Conservation (phyloP, 2,888 invertebrate species). For the Melinaea marsaeus region DNA sequence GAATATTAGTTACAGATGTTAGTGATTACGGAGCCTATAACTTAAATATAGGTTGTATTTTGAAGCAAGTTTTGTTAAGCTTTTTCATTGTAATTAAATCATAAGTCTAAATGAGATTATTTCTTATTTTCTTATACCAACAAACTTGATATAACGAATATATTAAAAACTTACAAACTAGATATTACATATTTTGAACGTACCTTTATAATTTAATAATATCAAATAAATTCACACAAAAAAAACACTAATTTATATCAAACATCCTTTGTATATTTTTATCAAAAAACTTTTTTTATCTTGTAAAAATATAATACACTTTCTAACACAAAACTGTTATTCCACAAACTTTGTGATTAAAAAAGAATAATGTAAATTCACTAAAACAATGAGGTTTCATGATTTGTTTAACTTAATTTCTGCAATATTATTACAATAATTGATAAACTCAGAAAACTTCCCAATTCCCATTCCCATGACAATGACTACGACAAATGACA, state of each 20-base stretch:
- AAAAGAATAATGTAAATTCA: neutral
- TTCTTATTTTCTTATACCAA: too few species aligned
- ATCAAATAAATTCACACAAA: neutral
- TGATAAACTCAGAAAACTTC: neutral
- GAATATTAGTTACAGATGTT: too few species aligned
- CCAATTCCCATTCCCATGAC: conserved; percentile 1
- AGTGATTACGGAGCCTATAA: too few species aligned
- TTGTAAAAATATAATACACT: neutral
- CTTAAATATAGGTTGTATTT: too few species aligned
- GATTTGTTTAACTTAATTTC: conserved; percentile 1
- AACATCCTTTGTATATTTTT: conserved; percentile 1
- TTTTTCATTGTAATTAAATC: too few species aligned
- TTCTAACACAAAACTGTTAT: neutral
- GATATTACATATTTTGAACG: neutral
- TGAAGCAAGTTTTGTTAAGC: too few species aligned
- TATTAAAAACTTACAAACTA: too few species aligned
- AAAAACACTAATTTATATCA: conserved; percentile 1
- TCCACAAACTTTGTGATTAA: neutral
- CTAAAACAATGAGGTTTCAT: neutral
- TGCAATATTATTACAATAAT: neutral
- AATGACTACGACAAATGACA: conserved; percentile 5
- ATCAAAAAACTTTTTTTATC: neutral
- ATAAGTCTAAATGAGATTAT: too few species aligned
- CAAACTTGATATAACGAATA: too few species aligned
- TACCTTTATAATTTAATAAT: neutral